Evolutionary conservation across 2,888 invertebrate species (phyloP).

Genomic region (Yponomeuta sedellus): DNA sequence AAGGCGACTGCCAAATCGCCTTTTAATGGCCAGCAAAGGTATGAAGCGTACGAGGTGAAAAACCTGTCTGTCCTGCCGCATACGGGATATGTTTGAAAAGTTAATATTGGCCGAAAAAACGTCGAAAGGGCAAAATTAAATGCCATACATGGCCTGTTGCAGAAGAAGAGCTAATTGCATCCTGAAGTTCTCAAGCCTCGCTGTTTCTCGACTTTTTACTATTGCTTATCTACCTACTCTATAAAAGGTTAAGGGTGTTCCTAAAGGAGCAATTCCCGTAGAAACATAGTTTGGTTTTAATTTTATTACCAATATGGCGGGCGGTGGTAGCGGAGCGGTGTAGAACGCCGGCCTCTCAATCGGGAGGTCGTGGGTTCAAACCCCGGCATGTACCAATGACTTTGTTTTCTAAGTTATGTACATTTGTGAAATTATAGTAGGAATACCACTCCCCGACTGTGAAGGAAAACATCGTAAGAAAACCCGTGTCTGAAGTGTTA

Average conservation of each 20-base stretch:
- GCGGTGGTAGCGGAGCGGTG: no score
- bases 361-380: no score
- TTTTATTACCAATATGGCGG: no score
- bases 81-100: neutral
- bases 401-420: no score
- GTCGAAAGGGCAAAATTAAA: neutral
- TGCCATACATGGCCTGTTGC: neutral
- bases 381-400: no score
- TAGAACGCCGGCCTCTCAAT: no score
- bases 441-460: no score
- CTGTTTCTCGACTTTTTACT: neutral
- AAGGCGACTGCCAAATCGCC: slow-evolving; percentile 9
- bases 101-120: slow-evolving; percentile 1
- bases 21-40: slow-evolving; percentile 11
- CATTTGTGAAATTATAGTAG: no score
- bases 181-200: neutral
- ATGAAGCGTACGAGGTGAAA: neutral
- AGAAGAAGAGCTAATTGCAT: neutral
- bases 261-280: no score
- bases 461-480: no score
- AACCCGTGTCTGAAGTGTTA: no score
- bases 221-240: neutral
- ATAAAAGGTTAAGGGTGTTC: neutral
- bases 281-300: no score
- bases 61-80: slow-evolving; percentile 8